Evolutionary conservation across 92 coral and sea anemone species (phyloP).

Genomic region (Palythoa grandiflora): DNA sequence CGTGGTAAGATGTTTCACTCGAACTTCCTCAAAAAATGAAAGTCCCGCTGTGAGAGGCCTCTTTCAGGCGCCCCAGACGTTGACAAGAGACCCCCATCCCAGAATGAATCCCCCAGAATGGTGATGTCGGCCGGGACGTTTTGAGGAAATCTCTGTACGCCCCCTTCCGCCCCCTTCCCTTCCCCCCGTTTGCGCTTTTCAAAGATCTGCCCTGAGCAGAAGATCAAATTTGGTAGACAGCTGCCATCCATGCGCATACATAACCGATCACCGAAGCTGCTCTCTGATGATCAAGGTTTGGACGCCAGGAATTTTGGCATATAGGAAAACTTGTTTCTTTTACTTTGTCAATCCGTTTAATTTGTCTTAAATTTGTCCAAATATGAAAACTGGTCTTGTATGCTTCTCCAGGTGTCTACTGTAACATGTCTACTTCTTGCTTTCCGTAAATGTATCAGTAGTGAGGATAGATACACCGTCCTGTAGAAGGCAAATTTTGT

Average conservation of each 20-base stretch:
- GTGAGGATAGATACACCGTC: constrained; percentile 37
- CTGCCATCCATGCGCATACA: constrained; percentile 36
- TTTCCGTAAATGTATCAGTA: constrained; percentile 19
- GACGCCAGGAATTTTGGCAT: not conserved
- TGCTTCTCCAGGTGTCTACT: constrained; percentile 23
- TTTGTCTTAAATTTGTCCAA: not conserved
- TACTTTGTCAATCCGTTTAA: constrained; percentile 29
- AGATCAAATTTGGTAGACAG: constrained; percentile 7
- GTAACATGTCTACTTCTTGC: constrained; percentile 40
- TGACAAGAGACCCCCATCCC: not conserved
- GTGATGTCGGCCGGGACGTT: not conserved
- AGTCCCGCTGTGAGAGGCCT: not conserved
- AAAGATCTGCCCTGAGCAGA: not conserved
- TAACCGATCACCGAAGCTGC: constrained; percentile 45
- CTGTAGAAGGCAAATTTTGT: constrained; percentile 45
- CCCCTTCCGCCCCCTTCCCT: not conserved
- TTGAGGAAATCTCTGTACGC: constrained; percentile 49
- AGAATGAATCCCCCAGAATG: not conserved
- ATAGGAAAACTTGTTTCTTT: constrained; percentile 17
- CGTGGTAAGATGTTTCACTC: not conserved
- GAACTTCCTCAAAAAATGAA: not conserved
- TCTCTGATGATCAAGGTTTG: constrained; percentile 27
- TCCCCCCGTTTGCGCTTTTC: not conserved
- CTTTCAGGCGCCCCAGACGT: not conserved
- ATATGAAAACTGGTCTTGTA: too few species aligned